Base-by-base conservation (phyloP, 2,888 invertebrate genomes). In the Caenorhabditis afra region DNA sequence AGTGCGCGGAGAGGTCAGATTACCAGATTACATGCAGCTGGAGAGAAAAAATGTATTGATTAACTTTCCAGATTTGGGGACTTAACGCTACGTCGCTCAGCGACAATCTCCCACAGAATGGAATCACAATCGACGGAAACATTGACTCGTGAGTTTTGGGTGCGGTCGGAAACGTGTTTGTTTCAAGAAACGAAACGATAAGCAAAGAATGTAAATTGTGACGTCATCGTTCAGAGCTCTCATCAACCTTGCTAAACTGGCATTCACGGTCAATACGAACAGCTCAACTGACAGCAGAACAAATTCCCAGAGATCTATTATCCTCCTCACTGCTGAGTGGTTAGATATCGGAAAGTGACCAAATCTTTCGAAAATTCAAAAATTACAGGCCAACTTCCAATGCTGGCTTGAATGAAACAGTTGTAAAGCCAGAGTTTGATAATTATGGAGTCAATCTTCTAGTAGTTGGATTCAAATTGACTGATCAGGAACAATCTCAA, bases 271-370 rank as follows among this genome's bases (percentile, higher is more conserved):
- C 3, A 61, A 55, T 47, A 53, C 35, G 1, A 61, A 53, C 18
- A 39, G n/a, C 1, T 44, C 47, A 14, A 47, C 61, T 39, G 61
- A 61, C 53, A 70, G 45, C 16, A 61, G 70, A 39, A 22, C 29
- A 12, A 55, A 70, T 61, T 61, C 53, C 3, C 70, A 70, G 61
- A 37, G 70, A 47, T 53, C 70, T 12, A 7, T 70, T 12, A 18
- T 70, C 11, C 37, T 70, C 11, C 4, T 70, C 10, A 70, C 70
- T 1, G 70, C 53, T 0, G 70, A 70, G 37, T 70, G 70, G 70
- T 70, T 8, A 61, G 53, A 29, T n/a, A n/a, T n/a, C n/a, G n/a
- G 29, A 29, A 29, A 29, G 7, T 29, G 7, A 29, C n/a, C n/a
- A n/a, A n/a, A n/a, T n/a, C n/a, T n/a, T n/a, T n/a, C n/a, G n/a